Percentiles rank a stretch among this genome's conserved stretches.
Evolutionary conservation across 2,797 vertebrate genomes (phyloP).

Genomic region (Loris lydekkerianus): DNA sequence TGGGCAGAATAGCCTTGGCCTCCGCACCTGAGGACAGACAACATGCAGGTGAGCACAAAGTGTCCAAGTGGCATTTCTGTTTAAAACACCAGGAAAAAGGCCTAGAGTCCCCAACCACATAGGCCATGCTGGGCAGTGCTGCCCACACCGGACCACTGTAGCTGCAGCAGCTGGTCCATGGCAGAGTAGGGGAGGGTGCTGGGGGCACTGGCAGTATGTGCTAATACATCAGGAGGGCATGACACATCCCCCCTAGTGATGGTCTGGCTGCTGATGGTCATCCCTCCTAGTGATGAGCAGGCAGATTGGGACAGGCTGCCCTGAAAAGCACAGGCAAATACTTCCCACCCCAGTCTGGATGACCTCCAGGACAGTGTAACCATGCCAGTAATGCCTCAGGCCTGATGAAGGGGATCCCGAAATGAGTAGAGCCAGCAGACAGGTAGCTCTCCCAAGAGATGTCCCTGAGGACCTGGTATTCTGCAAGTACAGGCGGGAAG

Average conservation of each 20-base stretch:
- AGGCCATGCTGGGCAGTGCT: too few species aligned
- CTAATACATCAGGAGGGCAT: not conserved
- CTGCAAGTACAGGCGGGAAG: not conserved
- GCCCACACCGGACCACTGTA: fast-evolving
- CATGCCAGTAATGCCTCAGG: fast-evolving
- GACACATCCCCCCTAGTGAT: fast-evolving
- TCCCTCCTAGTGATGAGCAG: too few species aligned
- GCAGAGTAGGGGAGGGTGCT: fast-evolving
- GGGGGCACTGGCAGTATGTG: not conserved
- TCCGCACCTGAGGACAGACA: conserved; percentile 82
- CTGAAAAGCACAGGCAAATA: not conserved
- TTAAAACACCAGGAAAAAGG: not conserved
- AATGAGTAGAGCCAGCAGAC: not conserved
- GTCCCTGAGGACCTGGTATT: not conserved
- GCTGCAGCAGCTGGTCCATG: not conserved
- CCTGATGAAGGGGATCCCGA: not conserved
- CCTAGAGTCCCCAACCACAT: not conserved
- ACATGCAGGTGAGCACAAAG: not conserved
- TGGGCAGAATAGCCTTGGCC: conserved; percentile 85
- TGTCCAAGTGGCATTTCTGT: not conserved
- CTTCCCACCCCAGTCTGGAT: not conserved
- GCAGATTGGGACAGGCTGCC: not conserved
- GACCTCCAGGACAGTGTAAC: not conserved
- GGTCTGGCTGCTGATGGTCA: not conserved
- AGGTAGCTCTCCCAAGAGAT: not conserved